Base-by-base conservation (phyloP, 2,113 vertebrate species). In the Scatophagus argus region DNA sequence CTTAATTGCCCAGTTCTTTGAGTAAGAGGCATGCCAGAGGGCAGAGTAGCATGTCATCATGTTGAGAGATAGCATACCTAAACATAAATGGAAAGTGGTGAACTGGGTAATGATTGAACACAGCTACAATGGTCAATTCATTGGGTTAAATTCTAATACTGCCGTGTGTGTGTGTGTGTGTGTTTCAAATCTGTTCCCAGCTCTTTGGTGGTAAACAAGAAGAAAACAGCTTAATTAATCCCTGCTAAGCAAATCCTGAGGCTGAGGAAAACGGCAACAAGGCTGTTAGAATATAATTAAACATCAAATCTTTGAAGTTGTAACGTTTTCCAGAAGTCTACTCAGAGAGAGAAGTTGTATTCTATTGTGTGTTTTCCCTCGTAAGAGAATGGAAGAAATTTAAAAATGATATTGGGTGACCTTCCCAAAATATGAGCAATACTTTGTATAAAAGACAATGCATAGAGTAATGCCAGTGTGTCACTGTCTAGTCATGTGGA, bases 121-220 rank as follows among this genome's bases (percentile, higher is more conserved):
- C 49, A 65, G 32, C 55, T 21, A 76, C 64, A 74, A 25, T 58
- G 64, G 11, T 73, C 47, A 11, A 19, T 64, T 71, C 43, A 65
- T 62, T 39, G 43, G 21, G 49, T 21, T 46, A 25, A 31, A 29
- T 56, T 73, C 17, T 41, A 66, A 60, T 16, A 29, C 55, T 27
- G 23, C 41, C 63, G 58, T 70, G n/a, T n/a, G n/a, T 58, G 39
- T 29, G 43, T 46, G 62, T 13, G 32, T 23, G 29, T 65, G 16
- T 77, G 49, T 79, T 59, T 39, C 16, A 25, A 69, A 76, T 82
- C 27, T 54, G 67, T 62, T 75, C 16, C 29, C 25, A 73, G 55
- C 54, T 79, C 52, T 63, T 71, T 59, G 83, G 67, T 70, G 74
- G 75, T 79, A 83, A 74, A 83, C 61, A 80, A 77, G 32, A 52